Evolutionary conservation across 2,113 vertebrate genomes (phyloP).

Genomic region (Prochilodus magdalenae): DNA sequence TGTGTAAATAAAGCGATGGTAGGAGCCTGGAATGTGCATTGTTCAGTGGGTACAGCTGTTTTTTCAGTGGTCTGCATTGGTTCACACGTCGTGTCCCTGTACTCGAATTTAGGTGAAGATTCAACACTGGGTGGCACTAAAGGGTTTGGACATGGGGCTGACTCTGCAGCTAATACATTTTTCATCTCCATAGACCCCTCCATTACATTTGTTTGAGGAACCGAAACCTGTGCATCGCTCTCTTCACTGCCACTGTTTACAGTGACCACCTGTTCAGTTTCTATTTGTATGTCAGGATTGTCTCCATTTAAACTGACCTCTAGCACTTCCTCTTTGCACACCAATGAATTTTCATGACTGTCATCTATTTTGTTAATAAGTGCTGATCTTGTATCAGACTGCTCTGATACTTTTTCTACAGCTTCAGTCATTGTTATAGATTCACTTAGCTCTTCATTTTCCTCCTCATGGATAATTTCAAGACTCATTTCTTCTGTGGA

Average conservation of each 20-base stretch:
- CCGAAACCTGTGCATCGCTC: conserved; percentile 16
- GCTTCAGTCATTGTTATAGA: conserved; percentile 10
- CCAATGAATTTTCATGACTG: conserved; percentile 20
- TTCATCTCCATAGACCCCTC: conserved; percentile 30
- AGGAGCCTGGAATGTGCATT: conserved; percentile 41
- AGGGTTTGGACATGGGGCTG: not conserved
- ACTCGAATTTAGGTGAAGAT: conserved; percentile 23
- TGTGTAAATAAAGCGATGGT: conserved; percentile 52
- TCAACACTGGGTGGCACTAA: not conserved
- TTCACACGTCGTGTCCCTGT: conserved; percentile 17
- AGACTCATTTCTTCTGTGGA: conserved; percentile 44
- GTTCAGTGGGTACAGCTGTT: conserved; percentile 38
- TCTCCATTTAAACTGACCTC: not conserved
- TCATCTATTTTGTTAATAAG: conserved; percentile 22
- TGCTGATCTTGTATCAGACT: not conserved
- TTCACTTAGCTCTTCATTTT: conserved; percentile 41
- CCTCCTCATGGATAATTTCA: conserved; percentile 49
- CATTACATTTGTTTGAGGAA: conserved; percentile 5
- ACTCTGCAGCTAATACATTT: conserved; percentile 26
- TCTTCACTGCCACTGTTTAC: conserved; percentile 19
- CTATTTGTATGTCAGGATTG: conserved; percentile 29
- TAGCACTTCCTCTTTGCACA: not conserved
- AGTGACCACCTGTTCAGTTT: conserved; percentile 24
- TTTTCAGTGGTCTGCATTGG: conserved; percentile 24
- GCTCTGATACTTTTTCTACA: conserved; percentile 34